Conservation (phyloP, 2,113 vertebrate genomes). For the Pagrus major region DNA sequence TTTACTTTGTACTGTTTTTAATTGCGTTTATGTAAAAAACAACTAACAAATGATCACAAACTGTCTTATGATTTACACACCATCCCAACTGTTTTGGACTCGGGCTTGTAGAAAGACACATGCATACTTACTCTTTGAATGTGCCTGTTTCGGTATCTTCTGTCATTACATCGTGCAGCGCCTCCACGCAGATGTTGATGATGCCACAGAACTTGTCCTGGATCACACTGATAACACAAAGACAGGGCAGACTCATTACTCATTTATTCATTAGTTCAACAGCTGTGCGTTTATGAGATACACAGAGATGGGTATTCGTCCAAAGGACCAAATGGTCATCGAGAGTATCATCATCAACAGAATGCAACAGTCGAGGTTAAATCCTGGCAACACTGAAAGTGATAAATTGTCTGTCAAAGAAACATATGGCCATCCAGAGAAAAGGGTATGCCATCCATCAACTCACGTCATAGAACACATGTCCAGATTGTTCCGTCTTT, state of each 20-base stretch:
- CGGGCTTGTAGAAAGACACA: not conserved
- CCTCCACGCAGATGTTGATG: slow-evolving; percentile 95
- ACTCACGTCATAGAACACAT: slow-evolving; percentile 2
- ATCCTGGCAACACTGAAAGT: slow-evolving; percentile 1
- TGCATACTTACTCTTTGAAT: slow-evolving; percentile 92
- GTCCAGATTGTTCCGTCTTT: not conserved
- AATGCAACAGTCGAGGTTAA: not conserved
- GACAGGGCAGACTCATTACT: slow-evolving; percentile 20
- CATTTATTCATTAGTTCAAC: not conserved
- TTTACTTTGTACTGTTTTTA: no score
- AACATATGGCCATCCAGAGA: slow-evolving; percentile 25
- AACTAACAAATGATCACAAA: no score
- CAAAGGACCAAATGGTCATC: slow-evolving; percentile 12
- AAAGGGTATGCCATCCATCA: slow-evolving; percentile 35
- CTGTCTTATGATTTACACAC: no score
- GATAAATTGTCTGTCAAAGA: slow-evolving; percentile 41
- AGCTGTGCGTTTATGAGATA: not conserved
- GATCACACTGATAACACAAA: slow-evolving; percentile 88
- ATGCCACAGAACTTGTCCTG: slow-evolving; percentile 99
- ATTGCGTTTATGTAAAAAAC: no score
- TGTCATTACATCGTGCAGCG: slow-evolving; percentile 96
- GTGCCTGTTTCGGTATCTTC: slow-evolving; percentile 94
- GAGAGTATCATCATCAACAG: not conserved
- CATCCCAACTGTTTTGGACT: no score
- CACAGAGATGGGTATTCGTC: not conserved